Conservation (phyloP, 2,888 invertebrate species). For the Drosophila testacea region DNA sequence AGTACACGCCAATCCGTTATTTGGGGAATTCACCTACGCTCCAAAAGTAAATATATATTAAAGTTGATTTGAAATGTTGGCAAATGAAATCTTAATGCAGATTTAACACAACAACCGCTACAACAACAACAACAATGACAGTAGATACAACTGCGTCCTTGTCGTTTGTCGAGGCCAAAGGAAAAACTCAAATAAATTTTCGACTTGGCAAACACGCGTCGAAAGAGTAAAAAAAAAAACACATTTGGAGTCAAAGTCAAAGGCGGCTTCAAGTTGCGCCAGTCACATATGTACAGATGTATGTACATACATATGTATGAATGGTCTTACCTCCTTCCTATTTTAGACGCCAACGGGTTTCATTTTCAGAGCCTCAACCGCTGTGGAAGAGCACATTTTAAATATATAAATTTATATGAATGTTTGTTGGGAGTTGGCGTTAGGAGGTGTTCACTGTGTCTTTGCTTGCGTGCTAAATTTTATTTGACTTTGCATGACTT, state of each 20-base stretch:
- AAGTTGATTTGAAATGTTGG: slow-evolving; percentile 36
- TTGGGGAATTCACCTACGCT: slow-evolving; percentile 13
- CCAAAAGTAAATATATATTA: slow-evolving; percentile 16
- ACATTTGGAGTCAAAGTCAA: slow-evolving; percentile 44
- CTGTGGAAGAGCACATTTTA: slow-evolving; percentile 38
- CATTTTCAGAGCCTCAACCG: slow-evolving; percentile 1
- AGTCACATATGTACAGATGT: slow-evolving; percentile 55
- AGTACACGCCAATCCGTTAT: slow-evolving; percentile 25
- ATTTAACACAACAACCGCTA: slow-evolving; percentile 39
- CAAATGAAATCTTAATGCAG: slow-evolving; percentile 65
- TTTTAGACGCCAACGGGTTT: slow-evolving; percentile 15
- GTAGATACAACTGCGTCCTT: slow-evolving; percentile 16
- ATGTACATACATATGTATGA: background rate
- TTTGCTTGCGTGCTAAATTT: slow-evolving; percentile 58
- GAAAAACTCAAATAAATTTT: slow-evolving; percentile 58
- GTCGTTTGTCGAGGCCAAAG: slow-evolving; percentile 32
- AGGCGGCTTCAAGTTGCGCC: slow-evolving; percentile 29
- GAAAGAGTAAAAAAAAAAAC: slow-evolving; percentile 21
- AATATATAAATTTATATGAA: slow-evolving; percentile 60
- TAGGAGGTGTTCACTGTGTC: slow-evolving; percentile 23
- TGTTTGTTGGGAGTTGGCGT: slow-evolving; percentile 33
- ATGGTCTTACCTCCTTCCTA: background rate
- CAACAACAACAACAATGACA: background rate
- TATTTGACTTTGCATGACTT: slow-evolving; percentile 74
- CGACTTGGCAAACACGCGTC: slow-evolving; percentile 44